Conservation (phyloP, 2,797 vertebrate species). For the Phoxinus dragarum region DNA sequence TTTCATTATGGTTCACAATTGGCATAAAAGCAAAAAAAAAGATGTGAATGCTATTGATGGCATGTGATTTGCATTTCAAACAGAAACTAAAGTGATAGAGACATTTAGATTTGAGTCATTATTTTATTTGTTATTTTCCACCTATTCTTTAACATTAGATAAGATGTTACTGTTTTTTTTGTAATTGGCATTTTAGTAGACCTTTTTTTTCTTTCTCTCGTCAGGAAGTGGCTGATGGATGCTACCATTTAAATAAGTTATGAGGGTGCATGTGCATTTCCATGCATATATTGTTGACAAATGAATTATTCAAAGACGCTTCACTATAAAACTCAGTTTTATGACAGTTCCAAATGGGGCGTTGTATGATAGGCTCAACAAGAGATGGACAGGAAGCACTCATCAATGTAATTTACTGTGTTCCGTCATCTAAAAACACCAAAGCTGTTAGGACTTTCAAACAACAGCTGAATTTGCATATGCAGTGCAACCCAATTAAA, state of each 20-base stretch:
- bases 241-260: slow-evolving; percentile 47
- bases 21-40: background rate
- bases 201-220: background rate
- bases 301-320: slow-evolving; percentile 61
- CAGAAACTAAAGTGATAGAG: background rate
- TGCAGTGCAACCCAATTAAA: slow-evolving; percentile 70
- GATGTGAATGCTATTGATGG: background rate
- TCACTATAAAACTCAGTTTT: slow-evolving; percentile 62
- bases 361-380: slow-evolving; percentile 63
- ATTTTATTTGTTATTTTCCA: background rate
- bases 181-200: background rate
- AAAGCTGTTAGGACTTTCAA: slow-evolving; percentile 65
- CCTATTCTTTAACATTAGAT: background rate
- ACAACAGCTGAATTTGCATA: slow-evolving; percentile 69
- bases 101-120: background rate
- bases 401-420: slow-evolving; percentile 65
- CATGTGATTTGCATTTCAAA: background rate
- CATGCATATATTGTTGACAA: slow-evolving; percentile 47
- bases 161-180: background rate
- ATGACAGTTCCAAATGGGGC: slow-evolving; percentile 59
- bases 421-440: slow-evolving; percentile 62
- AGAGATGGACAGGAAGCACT: slow-evolving; percentile 65
- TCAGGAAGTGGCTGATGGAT: slow-evolving; percentile 35
- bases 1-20: background rate
- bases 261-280: slow-evolving; percentile 47